These are phyloP conservation scores for Dasyornis broadbenti DNA, from an alignment of 2,113 vertebrate genomes.

Conservation along the genomic window DNA sequence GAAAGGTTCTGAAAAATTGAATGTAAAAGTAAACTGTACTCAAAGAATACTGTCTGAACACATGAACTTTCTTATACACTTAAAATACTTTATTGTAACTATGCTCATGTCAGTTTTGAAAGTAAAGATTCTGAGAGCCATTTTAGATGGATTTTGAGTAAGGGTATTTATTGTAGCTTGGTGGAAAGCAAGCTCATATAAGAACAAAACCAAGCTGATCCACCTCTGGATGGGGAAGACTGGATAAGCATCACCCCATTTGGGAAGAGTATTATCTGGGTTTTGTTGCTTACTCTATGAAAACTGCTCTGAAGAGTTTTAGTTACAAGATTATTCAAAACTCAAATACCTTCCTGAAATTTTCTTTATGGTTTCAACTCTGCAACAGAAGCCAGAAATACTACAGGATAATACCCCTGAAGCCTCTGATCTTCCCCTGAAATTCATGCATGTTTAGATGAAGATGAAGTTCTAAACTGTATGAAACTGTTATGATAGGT, in stretches of 20 bases:
- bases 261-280: neutral
- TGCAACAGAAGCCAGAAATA: neutral
- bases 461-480: neutral
- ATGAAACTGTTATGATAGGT: neutral
- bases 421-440: neutral
- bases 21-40: neutral
- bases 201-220: neutral
- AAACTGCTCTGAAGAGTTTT: neutral
- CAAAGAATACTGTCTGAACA: neutral
- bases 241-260: neutral
- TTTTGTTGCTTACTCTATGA: neutral
- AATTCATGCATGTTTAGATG: neutral
- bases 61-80: neutral
- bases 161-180: neutral
- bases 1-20: neutral
- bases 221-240: neutral
- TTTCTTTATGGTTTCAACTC: neutral
- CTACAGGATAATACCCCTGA: fast-evolving
- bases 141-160: neutral
- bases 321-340: neutral
- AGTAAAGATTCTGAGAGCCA: neutral
- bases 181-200: too few relatives aligned
- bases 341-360: neutral
- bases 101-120: neutral
- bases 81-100: neutral